phyloP scores from a whole-genome alignment of 1,140 invertebrate genomes.

The Diorhabda carinulata region DNA sequence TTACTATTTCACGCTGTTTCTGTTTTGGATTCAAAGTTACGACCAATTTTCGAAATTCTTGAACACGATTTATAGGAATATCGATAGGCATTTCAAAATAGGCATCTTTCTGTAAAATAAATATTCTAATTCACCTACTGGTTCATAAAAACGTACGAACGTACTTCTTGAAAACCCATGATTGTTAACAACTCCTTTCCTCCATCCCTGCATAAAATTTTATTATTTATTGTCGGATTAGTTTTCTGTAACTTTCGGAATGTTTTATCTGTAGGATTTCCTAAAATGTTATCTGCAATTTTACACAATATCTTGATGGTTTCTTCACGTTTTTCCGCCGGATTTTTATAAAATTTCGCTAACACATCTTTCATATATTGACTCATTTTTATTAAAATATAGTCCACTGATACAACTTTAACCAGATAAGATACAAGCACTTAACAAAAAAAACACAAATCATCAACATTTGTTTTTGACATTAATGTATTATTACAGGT shows the following conservation, averaged over 20 bases:
- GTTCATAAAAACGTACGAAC: slow-evolving; percentile 12
- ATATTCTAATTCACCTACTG: slow-evolving; percentile 17
- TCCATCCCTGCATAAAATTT: slow-evolving; percentile 35
- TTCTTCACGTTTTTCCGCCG: slow-evolving; percentile 23
- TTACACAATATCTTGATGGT: slow-evolving; percentile 33
- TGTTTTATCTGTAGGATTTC: slow-evolving; percentile 36
- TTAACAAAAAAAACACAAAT: too few relatives aligned
- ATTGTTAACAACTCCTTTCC: slow-evolving; percentile 37
- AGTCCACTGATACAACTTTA: too few relatives aligned
- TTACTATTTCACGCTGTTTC: neutral
- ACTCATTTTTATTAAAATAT: too few relatives aligned
- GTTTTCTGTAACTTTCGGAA: slow-evolving; percentile 38
- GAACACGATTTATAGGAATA: slow-evolving; percentile 17
- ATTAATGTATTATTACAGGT: too few relatives aligned
- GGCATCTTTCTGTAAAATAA: slow-evolving; percentile 29
- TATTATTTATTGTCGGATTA: slow-evolving; percentile 34
- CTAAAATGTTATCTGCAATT: slow-evolving; percentile 41
- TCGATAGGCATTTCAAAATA: slow-evolving; percentile 21
- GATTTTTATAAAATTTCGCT: slow-evolving; percentile 6
- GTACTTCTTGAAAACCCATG: slow-evolving; percentile 44
- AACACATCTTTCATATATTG: too few relatives aligned
- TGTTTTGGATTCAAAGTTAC: slow-evolving; percentile 16
- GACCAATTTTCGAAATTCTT: slow-evolving; percentile 23
- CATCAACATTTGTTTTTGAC: too few relatives aligned
- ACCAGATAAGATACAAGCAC: too few relatives aligned